These are phyloP conservation scores for Phenganax marumi DNA, from an alignment of 92 coral and sea anemone genomes.

Conservation along the genomic window DNA sequence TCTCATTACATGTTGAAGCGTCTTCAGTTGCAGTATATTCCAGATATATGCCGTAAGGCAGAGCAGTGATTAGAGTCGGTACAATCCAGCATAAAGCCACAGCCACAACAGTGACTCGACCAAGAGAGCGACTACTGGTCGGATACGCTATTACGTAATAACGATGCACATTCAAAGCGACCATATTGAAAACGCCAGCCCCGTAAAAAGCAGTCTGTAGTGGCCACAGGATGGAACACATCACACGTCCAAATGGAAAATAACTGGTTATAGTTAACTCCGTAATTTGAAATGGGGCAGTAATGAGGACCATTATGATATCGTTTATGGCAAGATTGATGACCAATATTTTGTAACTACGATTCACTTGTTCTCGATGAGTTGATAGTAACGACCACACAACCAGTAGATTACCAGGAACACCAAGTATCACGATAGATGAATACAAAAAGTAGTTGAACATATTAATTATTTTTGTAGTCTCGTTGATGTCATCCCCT, in stretches of 20 bases:
- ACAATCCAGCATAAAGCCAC: conserved; percentile 31
- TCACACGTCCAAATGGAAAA: conserved; percentile 26
- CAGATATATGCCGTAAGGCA: conserved; percentile 22
- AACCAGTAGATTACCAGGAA: conserved; percentile 29
- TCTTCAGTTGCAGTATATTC: neutral
- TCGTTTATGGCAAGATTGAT: conserved; percentile 31
- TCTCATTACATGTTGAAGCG: neutral
- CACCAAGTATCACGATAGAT: conserved; percentile 20
- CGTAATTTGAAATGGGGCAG: conserved; percentile 11
- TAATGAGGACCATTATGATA: conserved; percentile 14
- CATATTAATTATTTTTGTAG: conserved; percentile 3
- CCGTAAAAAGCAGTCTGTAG: conserved; percentile 27
- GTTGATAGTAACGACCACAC: conserved; percentile 22
- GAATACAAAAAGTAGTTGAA: conserved; percentile 26
- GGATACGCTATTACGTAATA: conserved; percentile 32
- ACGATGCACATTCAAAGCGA: conserved; percentile 31
- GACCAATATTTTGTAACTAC: conserved; percentile 33
- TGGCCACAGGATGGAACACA: conserved; percentile 37
- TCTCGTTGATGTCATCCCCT: neutral
- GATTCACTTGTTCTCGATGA: conserved; percentile 17
- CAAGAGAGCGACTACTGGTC: conserved; percentile 4
- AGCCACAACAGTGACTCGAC: neutral
- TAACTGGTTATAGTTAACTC: neutral
- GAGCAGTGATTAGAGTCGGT: conserved; percentile 21
- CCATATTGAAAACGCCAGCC: conserved; percentile 34